Evolutionary conservation across 2,113 vertebrate species (phyloP).

Genomic region (Chinchilla lanigera): DNA sequence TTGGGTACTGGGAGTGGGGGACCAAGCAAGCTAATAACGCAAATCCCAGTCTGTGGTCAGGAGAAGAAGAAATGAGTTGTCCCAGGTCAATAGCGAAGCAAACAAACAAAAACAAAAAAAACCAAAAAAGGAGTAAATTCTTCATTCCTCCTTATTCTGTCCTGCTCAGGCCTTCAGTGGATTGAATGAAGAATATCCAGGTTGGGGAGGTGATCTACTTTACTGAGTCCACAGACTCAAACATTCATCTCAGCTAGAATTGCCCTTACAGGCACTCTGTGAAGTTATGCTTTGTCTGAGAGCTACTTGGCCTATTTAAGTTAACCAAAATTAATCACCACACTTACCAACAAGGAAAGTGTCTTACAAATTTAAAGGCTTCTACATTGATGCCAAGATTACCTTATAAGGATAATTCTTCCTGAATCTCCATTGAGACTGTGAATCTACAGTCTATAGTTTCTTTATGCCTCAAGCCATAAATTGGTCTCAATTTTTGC

Average conservation of each 20-base stretch:
- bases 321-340: background rate
- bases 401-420: background rate
- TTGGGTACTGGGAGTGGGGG: too few relatives aligned
- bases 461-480: background rate
- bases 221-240: background rate
- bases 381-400: background rate
- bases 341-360: constrained; percentile 1
- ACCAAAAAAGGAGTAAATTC: background rate
- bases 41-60: background rate
- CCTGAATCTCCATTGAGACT: background rate
- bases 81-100: background rate
- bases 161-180: too few relatives aligned
- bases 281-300: background rate
- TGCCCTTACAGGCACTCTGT: background rate
- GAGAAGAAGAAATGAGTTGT: background rate
- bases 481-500: background rate
- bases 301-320: background rate
- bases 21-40: background rate
- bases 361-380: background rate
- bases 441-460: background rate
- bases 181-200: too few relatives aligned
- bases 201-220: background rate
- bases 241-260: background rate
- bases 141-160: background rate
- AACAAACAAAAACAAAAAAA: background rate